phyloP scores from a whole-genome alignment of 2,113 vertebrate species.

The Clarias macrocephalus region DNA sequence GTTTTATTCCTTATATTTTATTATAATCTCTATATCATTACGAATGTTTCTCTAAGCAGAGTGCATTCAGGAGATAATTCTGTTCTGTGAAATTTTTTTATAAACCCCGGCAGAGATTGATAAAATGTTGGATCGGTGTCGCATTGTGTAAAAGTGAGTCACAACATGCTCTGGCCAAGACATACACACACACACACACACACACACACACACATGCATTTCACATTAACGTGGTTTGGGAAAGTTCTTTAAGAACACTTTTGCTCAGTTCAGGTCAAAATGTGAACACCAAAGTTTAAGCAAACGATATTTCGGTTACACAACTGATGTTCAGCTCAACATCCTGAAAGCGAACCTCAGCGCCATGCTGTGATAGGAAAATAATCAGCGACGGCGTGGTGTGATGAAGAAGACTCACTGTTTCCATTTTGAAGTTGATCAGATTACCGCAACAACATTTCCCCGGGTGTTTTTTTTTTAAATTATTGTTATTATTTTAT shows the following conservation, averaged over 20 bases:
- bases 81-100: background rate
- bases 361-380: background rate
- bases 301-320: background rate
- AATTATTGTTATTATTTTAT: background rate
- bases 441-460: background rate
- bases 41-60: background rate
- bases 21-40: background rate
- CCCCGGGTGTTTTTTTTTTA: background rate
- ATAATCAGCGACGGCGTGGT: background rate
- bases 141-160: slow-evolving; percentile 30
- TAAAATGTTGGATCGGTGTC: slow-evolving; percentile 20
- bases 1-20: background rate
- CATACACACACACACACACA: background rate
- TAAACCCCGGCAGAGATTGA: background rate
- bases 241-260: background rate
- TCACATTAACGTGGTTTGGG: background rate
- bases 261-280: background rate
- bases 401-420: background rate
- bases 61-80: background rate
- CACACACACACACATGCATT: background rate
- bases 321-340: background rate
- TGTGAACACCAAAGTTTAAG: background rate
- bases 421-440: background rate
- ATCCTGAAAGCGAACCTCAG: background rate
- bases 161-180: background rate